A percentile compares a stretch with the other conserved stretches of the same genome.
Conservation (phyloP, 2,797 vertebrate genomes). For the Loriculus beryllinus region DNA sequence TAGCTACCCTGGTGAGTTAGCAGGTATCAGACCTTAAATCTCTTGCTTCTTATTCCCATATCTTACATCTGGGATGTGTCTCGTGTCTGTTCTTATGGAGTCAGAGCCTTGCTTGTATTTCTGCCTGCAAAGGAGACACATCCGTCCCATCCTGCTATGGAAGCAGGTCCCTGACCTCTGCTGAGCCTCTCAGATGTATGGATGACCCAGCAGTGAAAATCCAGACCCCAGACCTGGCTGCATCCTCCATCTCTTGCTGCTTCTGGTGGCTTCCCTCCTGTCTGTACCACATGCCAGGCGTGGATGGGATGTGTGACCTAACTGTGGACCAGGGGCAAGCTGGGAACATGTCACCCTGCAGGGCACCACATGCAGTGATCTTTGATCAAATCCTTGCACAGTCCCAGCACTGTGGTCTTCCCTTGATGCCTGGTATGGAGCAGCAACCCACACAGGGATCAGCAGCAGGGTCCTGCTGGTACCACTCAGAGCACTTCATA, state of each 20-base stretch:
- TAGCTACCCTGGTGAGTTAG: not conserved
- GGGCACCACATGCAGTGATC: not conserved
- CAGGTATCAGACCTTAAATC: not conserved
- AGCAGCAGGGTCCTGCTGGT: fast-evolving
- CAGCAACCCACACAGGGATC: fast-evolving
- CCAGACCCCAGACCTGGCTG: not conserved
- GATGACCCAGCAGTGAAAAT: not conserved
- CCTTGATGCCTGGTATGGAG: fast-evolving
- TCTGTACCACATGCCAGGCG: not conserved
- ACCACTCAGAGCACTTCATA: fast-evolving
- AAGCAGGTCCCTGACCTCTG: not conserved
- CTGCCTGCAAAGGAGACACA: not conserved
- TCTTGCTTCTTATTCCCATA: not conserved
- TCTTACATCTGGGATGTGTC: not conserved
- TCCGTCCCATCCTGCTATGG: fast-evolving
- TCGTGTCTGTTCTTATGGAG: not conserved
- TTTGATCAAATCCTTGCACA: not conserved
- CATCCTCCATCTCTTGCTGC: not conserved
- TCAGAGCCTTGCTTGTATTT: not conserved
- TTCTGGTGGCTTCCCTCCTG: not conserved
- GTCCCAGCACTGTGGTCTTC: not conserved
- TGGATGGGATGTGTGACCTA: not conserved
- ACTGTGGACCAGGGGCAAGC: not conserved
- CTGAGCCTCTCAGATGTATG: not conserved
- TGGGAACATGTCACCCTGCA: not conserved